These are phyloP conservation scores for Drosophila chauvacae DNA, from an alignment of 1,140 invertebrate species.

Conservation along the genomic window DNA sequence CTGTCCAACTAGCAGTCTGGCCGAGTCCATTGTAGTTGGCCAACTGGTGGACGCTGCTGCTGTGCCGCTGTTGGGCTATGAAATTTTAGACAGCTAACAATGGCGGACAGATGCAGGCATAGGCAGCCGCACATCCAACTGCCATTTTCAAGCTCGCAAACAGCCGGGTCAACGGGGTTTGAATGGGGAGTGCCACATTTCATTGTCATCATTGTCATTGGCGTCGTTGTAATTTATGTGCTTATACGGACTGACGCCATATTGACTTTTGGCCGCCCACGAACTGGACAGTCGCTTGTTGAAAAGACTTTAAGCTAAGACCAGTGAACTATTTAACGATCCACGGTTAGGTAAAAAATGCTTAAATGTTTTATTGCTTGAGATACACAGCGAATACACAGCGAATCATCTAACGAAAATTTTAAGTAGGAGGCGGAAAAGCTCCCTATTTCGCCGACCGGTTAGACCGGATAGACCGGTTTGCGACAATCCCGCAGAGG, in stretches of 20 bases:
- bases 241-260: constrained; percentile 50
- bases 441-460: neutral
- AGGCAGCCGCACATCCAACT: constrained; percentile 36
- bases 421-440: constrained; percentile 10
- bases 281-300: neutral
- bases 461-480: neutral
- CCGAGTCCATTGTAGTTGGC: constrained; percentile 32
- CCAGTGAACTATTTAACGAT: constrained; percentile 1
- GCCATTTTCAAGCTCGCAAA: constrained; percentile 37
- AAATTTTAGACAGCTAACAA: constrained; percentile 61
- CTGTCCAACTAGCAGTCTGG: neutral
- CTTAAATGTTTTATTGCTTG: neutral
- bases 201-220: constrained; percentile 76
- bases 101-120: constrained; percentile 54
- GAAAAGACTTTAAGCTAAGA: constrained; percentile 6
- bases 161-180: neutral
- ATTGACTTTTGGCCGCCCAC: constrained; percentile 31
- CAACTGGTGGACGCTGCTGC: constrained; percentile 11
- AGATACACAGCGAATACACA: neutral
- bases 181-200: constrained; percentile 45
- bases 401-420: constrained; percentile 11
- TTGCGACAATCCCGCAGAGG: neutral
- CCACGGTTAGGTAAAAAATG: neutral
- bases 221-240: constrained; percentile 64
- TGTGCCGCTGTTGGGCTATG: constrained; percentile 21